A percentile compares a stretch with the other conserved stretches of the same genome.
Evolutionary conservation across 2,888 invertebrate species (phyloP).

Genomic region (Iselma pallidipennis): DNA sequence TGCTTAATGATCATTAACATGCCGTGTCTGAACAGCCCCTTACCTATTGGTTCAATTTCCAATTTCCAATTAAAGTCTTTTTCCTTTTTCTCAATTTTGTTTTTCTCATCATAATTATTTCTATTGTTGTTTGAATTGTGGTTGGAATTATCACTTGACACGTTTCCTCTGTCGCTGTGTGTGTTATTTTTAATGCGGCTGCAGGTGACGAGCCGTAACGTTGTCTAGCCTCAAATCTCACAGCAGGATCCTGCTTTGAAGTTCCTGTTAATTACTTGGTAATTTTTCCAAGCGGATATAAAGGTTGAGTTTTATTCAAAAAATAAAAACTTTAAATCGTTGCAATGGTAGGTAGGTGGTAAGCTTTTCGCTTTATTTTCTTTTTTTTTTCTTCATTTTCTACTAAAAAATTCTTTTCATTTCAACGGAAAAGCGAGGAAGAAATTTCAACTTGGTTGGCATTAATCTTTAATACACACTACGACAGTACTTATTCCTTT

Average conservation of each 20-base stretch:
- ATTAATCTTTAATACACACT: too few relatives aligned
- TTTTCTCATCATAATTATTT: not conserved
- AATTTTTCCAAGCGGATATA: not conserved
- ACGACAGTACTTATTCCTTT: too few relatives aligned
- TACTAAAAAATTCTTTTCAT: not conserved
- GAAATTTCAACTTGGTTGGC: too few relatives aligned
- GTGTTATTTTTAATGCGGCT: not conserved
- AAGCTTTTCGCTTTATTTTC: too few relatives aligned
- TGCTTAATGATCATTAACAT: too few relatives aligned
- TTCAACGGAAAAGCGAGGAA: not conserved
- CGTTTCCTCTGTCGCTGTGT: too few relatives aligned
- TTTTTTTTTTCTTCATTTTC: not conserved
- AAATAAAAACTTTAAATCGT: not conserved
- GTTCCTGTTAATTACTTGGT: not conserved
- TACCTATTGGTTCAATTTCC: not conserved
- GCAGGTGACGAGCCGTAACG: not conserved
- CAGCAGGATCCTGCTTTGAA: not conserved
- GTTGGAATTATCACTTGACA: not conserved
- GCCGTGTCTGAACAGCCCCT: too few relatives aligned
- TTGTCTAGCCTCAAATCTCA: not conserved
- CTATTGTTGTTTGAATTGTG: not conserved
- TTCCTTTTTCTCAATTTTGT: not conserved
- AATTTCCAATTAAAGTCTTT: not conserved
- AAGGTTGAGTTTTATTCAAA: not conserved
- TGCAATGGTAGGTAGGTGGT: not conserved